These are phyloP conservation scores for Psittacula cyanocephala DNA, from an alignment of 2,113 vertebrate genomes.

Conservation along the genomic window DNA sequence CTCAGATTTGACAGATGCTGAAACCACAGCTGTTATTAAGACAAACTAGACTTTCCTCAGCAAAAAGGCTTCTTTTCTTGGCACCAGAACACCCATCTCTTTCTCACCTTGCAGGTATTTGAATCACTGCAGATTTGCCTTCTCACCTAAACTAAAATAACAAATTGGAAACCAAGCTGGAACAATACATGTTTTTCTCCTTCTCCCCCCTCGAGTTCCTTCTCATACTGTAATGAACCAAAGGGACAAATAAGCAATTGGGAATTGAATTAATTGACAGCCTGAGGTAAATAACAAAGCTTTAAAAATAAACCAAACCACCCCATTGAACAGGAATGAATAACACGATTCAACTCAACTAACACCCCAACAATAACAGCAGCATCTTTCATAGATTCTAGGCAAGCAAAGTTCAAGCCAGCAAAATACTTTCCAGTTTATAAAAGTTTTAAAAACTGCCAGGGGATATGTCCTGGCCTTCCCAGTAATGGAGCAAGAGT, in stretches of 20 bases:
- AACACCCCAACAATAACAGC: constrained; percentile 10
- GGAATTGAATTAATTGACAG: neutral
- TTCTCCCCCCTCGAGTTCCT: neutral
- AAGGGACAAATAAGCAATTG: neutral
- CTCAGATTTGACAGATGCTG: neutral
- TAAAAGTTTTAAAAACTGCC: constrained; percentile 67
- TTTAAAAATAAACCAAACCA: neutral
- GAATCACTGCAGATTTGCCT: constrained; percentile 5
- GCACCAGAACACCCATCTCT: neutral
- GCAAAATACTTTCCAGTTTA: constrained; percentile 76
- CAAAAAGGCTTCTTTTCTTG: neutral
- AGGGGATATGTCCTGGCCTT: constrained; percentile 66
- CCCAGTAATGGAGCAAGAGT: constrained; percentile 22
- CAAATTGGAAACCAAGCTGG: constrained; percentile 6
- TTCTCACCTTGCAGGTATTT: constrained; percentile 16
- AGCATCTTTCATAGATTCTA: constrained; percentile 30
- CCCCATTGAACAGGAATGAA: neutral
- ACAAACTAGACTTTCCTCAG: neutral
- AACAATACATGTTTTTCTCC: neutral
- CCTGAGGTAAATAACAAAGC: neutral
- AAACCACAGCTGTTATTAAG: neutral
- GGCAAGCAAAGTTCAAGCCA: constrained; percentile 53
- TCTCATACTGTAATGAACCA: neutral
- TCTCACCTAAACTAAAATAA: constrained; percentile 32
- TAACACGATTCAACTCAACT: constrained; percentile 8